These are phyloP conservation scores for Synanthedon vespiformis DNA, from an alignment of 2,888 invertebrate species.

Conservation along the genomic window DNA sequence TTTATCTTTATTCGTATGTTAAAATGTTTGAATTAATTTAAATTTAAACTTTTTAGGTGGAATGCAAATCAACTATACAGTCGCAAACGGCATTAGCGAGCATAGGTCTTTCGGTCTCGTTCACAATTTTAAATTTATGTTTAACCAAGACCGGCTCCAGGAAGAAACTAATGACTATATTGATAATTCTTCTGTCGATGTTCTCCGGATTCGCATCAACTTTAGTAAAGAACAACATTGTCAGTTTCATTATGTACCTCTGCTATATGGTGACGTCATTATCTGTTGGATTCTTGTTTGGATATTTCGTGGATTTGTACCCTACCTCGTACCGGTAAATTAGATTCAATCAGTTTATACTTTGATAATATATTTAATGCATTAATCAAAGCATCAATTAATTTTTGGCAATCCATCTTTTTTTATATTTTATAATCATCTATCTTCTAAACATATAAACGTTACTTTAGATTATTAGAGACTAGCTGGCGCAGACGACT, in stretches of 20 bases:
- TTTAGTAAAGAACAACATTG: neutral
- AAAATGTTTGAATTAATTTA: no score
- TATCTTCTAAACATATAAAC: no score
- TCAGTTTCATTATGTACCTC: neutral
- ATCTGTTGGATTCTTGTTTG: neutral
- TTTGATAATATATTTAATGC: no score
- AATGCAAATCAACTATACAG: neutral
- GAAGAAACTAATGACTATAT: neutral
- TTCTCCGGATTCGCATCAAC: neutral
- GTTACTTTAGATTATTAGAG: no score
- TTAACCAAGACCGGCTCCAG: neutral
- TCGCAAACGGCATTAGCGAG: neutral
- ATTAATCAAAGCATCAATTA: no score
- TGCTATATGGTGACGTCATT: neutral
- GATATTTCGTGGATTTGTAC: conserved; percentile 1
- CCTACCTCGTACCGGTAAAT: conserved; percentile 1
- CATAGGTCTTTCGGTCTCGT: neutral
- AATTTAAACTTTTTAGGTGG: neutral
- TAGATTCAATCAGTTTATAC: no score
- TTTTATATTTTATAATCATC: no score
- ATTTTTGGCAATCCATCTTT: no score
- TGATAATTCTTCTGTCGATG: neutral
- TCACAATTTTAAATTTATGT: neutral
- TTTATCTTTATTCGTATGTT: no score
- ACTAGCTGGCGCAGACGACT: no score